Evolutionary conservation across 2,113 vertebrate genomes (phyloP).

Genomic region (Trinectes maculatus): DNA sequence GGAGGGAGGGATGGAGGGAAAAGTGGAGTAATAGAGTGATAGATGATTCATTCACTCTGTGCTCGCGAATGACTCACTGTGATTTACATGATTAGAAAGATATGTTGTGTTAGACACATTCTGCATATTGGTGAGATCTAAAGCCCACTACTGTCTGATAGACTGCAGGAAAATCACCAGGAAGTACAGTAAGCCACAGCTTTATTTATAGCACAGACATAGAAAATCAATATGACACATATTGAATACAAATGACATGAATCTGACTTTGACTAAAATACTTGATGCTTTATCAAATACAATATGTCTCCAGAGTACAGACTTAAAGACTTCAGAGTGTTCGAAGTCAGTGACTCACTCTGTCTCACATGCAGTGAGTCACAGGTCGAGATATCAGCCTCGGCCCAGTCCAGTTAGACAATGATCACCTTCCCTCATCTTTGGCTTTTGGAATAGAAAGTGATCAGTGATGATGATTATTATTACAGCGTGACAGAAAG

Average conservation of each 20-base stretch:
- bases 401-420: not conserved
- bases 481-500: no score
- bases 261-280: not conserved
- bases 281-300: constrained; percentile 14
- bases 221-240: constrained; percentile 12
- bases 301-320: constrained; percentile 20
- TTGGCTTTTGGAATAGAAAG: not conserved
- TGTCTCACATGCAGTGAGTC: constrained; percentile 51
- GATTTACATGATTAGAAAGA: constrained; percentile 57
- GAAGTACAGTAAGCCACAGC: not conserved
- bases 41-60: constrained; percentile 68
- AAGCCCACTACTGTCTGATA: constrained; percentile 1
- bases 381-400: constrained; percentile 39
- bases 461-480: not conserved
- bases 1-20: not conserved
- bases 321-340: constrained; percentile 19
- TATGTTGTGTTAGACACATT: constrained; percentile 23
- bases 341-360: constrained; percentile 49
- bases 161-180: not conserved
- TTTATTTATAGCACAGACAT: constrained; percentile 4
- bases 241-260: not conserved
- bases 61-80: constrained; percentile 61
- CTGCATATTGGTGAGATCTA: constrained; percentile 16
- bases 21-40: constrained; percentile 28
- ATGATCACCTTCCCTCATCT: constrained; percentile 20